phyloP scores from a whole-genome alignment of 2,888 invertebrate genomes.

The Ichneumoninae sp. region DNA sequence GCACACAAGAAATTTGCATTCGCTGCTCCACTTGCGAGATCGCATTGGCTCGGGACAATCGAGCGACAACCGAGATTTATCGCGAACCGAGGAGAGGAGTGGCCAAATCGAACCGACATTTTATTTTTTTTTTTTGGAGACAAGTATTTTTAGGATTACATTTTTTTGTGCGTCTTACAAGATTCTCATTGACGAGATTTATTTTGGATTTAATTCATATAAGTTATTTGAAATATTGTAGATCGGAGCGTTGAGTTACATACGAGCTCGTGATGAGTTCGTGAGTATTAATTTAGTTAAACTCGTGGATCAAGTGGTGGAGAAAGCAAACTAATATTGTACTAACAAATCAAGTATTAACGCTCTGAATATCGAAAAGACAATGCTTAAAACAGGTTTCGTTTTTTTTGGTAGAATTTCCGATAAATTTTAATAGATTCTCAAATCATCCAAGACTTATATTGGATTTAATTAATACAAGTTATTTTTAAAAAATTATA shows the following conservation, averaged over 20 bases:
- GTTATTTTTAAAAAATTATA: too few relatives aligned
- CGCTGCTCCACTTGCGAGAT: conserved; percentile 66
- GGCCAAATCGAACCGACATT: not conserved
- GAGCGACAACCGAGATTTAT: conserved; percentile 31
- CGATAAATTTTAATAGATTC: too few relatives aligned
- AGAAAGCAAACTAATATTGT: too few relatives aligned
- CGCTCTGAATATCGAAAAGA: too few relatives aligned
- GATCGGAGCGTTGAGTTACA: not conserved
- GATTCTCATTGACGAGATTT: not conserved
- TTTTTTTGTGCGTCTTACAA: not conserved
- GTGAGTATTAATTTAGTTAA: too few relatives aligned
- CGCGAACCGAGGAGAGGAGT: not conserved
- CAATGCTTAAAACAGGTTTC: too few relatives aligned
- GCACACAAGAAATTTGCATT: conserved; percentile 65
- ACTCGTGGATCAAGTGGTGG: too few relatives aligned
- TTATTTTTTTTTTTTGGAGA: not conserved
- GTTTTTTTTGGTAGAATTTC: too few relatives aligned
- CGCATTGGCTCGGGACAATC: conserved; percentile 30
- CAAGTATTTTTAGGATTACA: too few relatives aligned
- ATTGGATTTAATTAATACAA: too few relatives aligned
- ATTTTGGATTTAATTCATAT: not conserved
- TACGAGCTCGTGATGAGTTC: not conserved
- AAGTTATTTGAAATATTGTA: not conserved
- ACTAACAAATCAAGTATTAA: too few relatives aligned
- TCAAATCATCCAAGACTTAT: too few relatives aligned